These are phyloP conservation scores for Oryzias celebensis DNA, from an alignment of 2,113 vertebrate species.

Conservation along the genomic window DNA sequence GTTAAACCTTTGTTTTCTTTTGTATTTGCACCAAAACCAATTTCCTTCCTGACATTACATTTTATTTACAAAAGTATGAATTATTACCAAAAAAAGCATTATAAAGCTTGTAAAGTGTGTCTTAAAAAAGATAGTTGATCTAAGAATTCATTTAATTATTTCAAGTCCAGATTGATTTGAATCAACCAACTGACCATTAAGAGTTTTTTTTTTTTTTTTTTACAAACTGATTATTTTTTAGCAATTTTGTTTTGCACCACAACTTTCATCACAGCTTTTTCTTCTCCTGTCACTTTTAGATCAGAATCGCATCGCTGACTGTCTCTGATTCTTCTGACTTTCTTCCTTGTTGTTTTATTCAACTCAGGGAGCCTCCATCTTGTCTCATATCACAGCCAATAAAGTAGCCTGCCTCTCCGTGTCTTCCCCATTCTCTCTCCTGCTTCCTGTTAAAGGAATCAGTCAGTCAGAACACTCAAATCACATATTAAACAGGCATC, in stretches of 20 bases:
- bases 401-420: constrained; percentile 55
- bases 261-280: background rate
- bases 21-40: too few relatives aligned
- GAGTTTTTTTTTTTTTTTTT: background rate
- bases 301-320: constrained; percentile 32
- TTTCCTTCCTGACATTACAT: too few relatives aligned
- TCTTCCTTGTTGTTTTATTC: constrained; percentile 53
- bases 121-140: too few relatives aligned
- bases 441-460: constrained; percentile 72
- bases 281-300: constrained; percentile 25
- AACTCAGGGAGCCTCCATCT: constrained; percentile 69
- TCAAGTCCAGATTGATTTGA: too few relatives aligned
- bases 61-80: too few relatives aligned
- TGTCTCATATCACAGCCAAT: constrained; percentile 71
- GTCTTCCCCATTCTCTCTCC: constrained; percentile 37
- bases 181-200: background rate
- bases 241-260: constrained; percentile 2
- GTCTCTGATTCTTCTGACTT: constrained; percentile 27
- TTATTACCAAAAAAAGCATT: too few relatives aligned
- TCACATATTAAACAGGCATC: constrained; percentile 80
- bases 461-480: constrained; percentile 76
- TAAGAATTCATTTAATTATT: too few relatives aligned
- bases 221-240: constrained; percentile 9
- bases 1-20: too few relatives aligned
- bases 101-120: too few relatives aligned